phyloP scores from a whole-genome alignment of 2,797 vertebrate genomes.

The Gobionotothen gibberifrons region DNA sequence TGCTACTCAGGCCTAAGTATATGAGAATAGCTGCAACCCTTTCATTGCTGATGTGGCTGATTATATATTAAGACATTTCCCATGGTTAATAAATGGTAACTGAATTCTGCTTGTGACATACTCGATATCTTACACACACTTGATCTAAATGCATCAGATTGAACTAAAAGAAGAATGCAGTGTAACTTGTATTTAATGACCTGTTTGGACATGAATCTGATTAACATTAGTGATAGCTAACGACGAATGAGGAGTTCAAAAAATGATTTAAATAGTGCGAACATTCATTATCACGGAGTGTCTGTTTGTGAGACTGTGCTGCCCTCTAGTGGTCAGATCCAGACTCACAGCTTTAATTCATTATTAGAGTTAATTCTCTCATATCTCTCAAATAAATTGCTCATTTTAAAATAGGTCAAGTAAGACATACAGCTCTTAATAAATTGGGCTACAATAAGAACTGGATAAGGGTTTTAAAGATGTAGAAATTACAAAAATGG shows the following conservation, averaged over 20 bases:
- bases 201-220: background rate
- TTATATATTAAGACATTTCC: too few relatives aligned
- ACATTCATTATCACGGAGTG: fast-evolving
- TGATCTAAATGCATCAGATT: background rate
- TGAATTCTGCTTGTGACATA: too few relatives aligned
- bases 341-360: constrained; percentile 3
- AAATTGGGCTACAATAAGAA: background rate
- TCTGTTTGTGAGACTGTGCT: constrained; percentile 48
- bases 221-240: background rate
- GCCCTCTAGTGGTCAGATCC: constrained; percentile 52
- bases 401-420: background rate
- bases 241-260: background rate
- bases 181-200: background rate
- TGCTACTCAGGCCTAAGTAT: too few relatives aligned
- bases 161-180: background rate
- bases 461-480: background rate
- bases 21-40: too few relatives aligned
- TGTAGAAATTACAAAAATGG: constrained; percentile 12
- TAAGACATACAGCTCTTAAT: background rate
- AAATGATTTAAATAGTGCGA: background rate
- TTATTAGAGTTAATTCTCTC: background rate
- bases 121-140: background rate
- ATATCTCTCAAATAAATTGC: background rate
- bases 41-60: too few relatives aligned
- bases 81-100: too few relatives aligned